Conservation (phyloP, 2,888 invertebrate species). For the Pollenia amentaria region DNA sequence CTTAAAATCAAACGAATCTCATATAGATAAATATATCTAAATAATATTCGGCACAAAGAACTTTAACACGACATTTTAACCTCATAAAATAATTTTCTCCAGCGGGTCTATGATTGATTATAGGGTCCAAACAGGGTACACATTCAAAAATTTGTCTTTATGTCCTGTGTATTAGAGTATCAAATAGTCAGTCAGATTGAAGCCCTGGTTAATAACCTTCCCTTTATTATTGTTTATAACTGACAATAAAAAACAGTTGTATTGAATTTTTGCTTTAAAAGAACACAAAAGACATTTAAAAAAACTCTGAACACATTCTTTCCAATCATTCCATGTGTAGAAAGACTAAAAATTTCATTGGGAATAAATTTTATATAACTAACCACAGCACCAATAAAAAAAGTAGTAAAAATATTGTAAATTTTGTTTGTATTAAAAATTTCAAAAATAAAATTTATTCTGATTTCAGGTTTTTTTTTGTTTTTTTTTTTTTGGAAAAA, state of each 20-base stretch:
- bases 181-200: not conserved
- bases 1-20: too few species aligned
- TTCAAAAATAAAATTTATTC: not conserved
- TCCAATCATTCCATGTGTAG: not conserved
- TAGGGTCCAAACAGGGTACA: too few species aligned
- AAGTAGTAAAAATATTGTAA: not conserved
- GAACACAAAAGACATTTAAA: not conserved
- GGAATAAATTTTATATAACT: not conserved
- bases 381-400: not conserved
- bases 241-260: conserved; percentile 23
- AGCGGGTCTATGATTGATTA: too few species aligned
- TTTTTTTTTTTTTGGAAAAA: not conserved
- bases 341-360: not conserved
- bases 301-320: not conserved
- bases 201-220: conserved; percentile 28
- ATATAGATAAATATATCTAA: too few species aligned
- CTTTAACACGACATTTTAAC: too few species aligned
- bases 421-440: conserved; percentile 2
- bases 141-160: too few species aligned
- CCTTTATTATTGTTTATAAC: conserved; percentile 2
- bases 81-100: too few species aligned
- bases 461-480: conserved; percentile 11
- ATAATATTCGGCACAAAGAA: too few species aligned
- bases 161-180: too few species aligned
- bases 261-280: conserved; percentile 1